phyloP scores from a whole-genome alignment of 2,797 vertebrate genomes.

The Rhinoraja longicauda region DNA sequence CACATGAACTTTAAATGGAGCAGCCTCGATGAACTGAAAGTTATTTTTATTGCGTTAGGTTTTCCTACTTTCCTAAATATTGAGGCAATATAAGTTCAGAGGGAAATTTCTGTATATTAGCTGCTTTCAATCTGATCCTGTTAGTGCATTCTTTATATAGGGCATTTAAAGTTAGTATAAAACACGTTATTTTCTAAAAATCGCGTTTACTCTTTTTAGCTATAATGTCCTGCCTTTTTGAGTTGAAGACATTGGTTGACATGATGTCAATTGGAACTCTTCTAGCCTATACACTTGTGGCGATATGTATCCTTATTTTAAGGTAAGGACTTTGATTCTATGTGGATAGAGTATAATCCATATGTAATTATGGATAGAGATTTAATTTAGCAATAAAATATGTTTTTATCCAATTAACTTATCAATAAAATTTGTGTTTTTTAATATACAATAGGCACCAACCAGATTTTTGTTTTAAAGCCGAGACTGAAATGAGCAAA shows the following conservation, averaged over 20 bases:
- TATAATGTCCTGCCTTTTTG: constrained; percentile 74
- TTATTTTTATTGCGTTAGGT: not conserved
- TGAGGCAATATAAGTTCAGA: not conserved
- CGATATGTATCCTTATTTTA: constrained; percentile 75
- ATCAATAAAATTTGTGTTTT: not conserved
- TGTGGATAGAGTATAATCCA: not conserved
- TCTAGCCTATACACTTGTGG: constrained; percentile 78
- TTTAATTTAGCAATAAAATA: not conserved
- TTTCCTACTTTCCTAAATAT: not conserved
- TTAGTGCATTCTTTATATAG: not conserved
- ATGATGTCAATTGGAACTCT: constrained; percentile 78
- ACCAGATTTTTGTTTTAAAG: constrained; percentile 33
- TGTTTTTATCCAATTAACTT: too few species aligned
- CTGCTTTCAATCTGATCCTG: not conserved
- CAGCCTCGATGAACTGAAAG: not conserved
- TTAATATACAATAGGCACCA: constrained; percentile 58
- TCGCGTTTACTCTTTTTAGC: constrained; percentile 53
- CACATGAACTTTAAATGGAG: not conserved
- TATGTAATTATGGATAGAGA: not conserved
- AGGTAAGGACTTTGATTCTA: constrained; percentile 55
- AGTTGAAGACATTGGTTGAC: constrained; percentile 74
- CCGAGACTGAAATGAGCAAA: not conserved
- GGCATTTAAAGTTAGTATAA: not conserved
- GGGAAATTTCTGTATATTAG: not conserved
- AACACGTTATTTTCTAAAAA: not conserved